Evolutionary conservation across 2,888 invertebrate species (phyloP).

Genomic region (Deilephila porcellus): DNA sequence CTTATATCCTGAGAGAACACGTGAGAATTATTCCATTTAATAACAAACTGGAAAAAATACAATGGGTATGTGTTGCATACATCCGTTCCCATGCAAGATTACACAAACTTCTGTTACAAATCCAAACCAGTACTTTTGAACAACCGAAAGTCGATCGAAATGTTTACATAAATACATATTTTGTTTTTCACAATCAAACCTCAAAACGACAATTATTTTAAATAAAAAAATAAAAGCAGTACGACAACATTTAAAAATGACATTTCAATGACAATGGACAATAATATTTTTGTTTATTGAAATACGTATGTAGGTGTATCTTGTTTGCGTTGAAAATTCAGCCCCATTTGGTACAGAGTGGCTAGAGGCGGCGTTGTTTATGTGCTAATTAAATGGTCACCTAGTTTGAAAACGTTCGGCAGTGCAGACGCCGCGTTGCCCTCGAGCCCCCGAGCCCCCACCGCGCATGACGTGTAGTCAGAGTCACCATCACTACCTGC

Average conservation of each 20-base stretch:
- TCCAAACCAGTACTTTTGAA: not conserved
- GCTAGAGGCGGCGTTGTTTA: conserved; percentile 21
- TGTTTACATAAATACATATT: not conserved
- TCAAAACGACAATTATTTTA: not conserved
- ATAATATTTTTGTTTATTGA: conserved; percentile 10
- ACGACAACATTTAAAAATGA: not conserved
- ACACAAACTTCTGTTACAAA: not conserved
- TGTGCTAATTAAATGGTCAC: conserved; percentile 50
- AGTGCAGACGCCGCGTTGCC: conserved; percentile 67
- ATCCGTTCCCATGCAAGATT: not conserved
- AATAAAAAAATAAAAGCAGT: not conserved
- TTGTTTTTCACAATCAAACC: not conserved
- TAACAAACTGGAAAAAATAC: not conserved
- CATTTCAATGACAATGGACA: conserved; percentile 11
- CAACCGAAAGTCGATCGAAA: not conserved
- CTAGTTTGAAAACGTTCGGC: conserved; percentile 54
- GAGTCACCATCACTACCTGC: conserved; percentile 45
- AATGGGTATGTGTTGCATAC: not conserved
- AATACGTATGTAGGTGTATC: not conserved
- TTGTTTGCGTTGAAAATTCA: conserved; percentile 18
- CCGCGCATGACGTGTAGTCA: conserved; percentile 58
- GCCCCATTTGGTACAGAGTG: not conserved
- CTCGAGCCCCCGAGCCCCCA: conserved; percentile 58
- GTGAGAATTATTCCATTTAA: not conserved
- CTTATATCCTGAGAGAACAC: not conserved